Percentiles rank a stretch among this genome's conserved stretches.
phyloP scores from a whole-genome alignment of 2,797 vertebrate genomes.

The Emys orbicularis region DNA sequence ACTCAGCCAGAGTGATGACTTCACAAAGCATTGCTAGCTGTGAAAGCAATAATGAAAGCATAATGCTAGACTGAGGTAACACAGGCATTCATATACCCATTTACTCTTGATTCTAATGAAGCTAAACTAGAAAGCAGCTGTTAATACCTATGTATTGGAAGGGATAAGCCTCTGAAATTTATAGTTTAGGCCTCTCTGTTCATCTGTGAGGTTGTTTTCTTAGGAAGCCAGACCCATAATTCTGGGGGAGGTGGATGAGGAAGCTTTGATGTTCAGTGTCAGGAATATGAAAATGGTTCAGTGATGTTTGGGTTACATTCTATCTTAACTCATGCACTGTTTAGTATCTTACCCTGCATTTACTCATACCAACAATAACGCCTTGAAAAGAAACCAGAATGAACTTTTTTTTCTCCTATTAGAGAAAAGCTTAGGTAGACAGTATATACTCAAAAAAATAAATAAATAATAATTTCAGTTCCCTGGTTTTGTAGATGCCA shows the following conservation, averaged over 20 bases:
- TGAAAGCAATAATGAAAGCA: not conserved
- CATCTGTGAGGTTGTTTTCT: not conserved
- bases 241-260: not conserved
- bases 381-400: not conserved
- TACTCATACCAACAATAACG: not conserved
- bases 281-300: not conserved
- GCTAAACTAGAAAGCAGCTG: not conserved
- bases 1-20: accelerated
- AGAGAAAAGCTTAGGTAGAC: not conserved
- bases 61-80: accelerated
- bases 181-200: not conserved
- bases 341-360: not conserved
- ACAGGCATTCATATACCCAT: accelerated
- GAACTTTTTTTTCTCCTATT: not conserved
- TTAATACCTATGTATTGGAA: not conserved
- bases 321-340: not conserved
- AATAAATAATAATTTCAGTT: not conserved
- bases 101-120: accelerated
- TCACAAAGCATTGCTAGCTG: not conserved
- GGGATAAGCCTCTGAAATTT: not conserved
- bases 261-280: not conserved
- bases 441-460: not conserved
- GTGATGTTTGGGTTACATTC: not conserved
- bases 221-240: not conserved
- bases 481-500: not conserved